Evolutionary conservation across 1,140 invertebrate genomes (phyloP).

Genomic region (Cydia amplana): DNA sequence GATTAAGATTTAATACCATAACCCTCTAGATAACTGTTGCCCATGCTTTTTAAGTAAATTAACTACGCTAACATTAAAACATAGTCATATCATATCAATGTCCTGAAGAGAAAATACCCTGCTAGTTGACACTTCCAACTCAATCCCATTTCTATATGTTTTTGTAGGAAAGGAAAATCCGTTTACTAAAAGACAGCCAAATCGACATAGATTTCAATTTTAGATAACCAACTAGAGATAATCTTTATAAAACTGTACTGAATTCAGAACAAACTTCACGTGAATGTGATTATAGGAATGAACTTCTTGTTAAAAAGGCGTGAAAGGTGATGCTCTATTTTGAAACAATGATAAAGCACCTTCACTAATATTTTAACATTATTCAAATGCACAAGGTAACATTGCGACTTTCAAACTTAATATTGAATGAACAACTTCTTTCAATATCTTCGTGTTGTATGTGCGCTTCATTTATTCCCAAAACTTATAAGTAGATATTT

Average conservation of each 20-base stretch:
- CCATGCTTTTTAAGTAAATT: no score
- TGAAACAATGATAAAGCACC: not conserved
- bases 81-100: no score
- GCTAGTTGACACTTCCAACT: no score
- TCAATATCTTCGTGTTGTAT: not conserved
- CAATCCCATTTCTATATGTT: no score
- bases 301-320: no score
- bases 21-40: no score
- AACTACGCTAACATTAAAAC: no score
- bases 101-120: no score
- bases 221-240: not conserved
- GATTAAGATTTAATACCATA: no score
- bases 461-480: not conserved
- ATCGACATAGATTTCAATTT: not conserved
- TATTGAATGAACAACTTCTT: not conserved
- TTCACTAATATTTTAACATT: not conserved
- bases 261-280: not conserved
- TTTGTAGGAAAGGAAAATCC: no score
- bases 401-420: not conserved
- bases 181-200: not conserved
- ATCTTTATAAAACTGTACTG: not conserved
- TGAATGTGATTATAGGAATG: not conserved
- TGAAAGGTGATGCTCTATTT: not conserved
- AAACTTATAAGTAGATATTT: not conserved
- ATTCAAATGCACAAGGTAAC: not conserved